Evolutionary conservation across 2,888 invertebrate genomes (phyloP), one percentile per base, ranked within the genome.

Genomic region (Kuschelorhynchus macadamiae): DNA sequence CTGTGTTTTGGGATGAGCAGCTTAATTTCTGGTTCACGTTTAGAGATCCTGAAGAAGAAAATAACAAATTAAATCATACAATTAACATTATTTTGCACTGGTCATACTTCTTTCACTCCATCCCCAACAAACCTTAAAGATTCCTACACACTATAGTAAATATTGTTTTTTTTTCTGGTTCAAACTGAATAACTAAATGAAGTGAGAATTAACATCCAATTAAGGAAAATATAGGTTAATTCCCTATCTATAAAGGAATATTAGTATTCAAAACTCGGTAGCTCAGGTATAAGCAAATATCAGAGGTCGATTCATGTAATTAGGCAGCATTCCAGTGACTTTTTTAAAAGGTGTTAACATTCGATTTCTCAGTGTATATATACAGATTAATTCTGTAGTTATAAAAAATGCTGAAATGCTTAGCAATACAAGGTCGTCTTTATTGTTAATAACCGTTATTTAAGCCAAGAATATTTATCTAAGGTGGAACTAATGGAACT

Each of bases 271-370:
- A 30, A 30, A 56, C 12, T 17, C 12, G 32, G 42, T 56, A 16
- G 42, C 42, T n/a, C 56, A 42, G 56, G 56, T 25, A 44, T 11
- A 32, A 44, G 56, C 16, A 36, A 59, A 47, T 59, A 59, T 20
- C 47, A 59, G 47, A 47, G 57, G 42, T 59, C 46, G 42, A 20
- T 42, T 18, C 36, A 36, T 16, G 47, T 59, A 59, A 59, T 59
- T 59, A 59, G 57, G 46, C 33, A 59, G 36, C 47, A 59, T 47
- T 47, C 41, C 49, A 21, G 25, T 25, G 41, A 49, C 21, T 49
- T 50, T 60, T 59, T 41, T 39, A 60, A 60, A 49, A 20, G 20
- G n/a, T 42, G 11, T 57, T 57, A 47, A 20, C 33, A 47, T 36
- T 57, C 17, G 7, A 9, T 36, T 18, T 50, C 14, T 53, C 16